These are phyloP conservation scores for Recurvirostra avosetta DNA, from an alignment of 2,113 vertebrate genomes.

Conservation along the genomic window DNA sequence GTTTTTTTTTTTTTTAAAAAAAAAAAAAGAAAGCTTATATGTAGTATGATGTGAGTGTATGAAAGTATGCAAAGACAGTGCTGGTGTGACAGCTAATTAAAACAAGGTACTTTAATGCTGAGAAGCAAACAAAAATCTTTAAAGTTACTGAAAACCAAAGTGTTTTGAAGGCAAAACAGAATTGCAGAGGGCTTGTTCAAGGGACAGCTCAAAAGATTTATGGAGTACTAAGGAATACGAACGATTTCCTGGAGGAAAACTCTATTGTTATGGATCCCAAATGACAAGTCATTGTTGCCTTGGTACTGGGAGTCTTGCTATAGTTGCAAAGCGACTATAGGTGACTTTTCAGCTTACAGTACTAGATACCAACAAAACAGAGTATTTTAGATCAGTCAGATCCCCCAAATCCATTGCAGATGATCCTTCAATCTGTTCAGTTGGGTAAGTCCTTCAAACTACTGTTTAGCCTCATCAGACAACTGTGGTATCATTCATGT, in stretches of 20 bases:
- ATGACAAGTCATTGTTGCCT: background rate
- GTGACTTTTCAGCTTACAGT: background rate
- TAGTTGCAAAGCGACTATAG: background rate
- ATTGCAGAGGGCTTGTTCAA: background rate
- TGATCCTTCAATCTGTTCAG: background rate
- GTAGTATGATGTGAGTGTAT: background rate
- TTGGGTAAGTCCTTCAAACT: background rate
- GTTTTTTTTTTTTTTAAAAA: background rate
- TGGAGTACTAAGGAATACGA: background rate
- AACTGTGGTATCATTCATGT: background rate
- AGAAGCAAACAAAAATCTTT: background rate
- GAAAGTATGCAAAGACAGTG: background rate
- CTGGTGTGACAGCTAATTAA: slow-evolving; percentile 46
- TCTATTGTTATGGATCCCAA: background rate
- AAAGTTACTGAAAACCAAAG: background rate
- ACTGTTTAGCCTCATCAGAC: background rate
- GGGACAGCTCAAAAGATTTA: background rate
- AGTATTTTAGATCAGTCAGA: background rate
- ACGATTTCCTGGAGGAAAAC: background rate
- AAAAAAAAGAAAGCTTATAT: background rate
- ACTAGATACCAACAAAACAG: background rate
- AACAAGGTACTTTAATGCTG: background rate
- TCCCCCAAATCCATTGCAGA: background rate
- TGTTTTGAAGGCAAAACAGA: background rate
- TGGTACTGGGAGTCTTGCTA: background rate